phyloP scores from a whole-genome alignment of 2,113 vertebrate genomes.

The Cygnus buccinator region DNA sequence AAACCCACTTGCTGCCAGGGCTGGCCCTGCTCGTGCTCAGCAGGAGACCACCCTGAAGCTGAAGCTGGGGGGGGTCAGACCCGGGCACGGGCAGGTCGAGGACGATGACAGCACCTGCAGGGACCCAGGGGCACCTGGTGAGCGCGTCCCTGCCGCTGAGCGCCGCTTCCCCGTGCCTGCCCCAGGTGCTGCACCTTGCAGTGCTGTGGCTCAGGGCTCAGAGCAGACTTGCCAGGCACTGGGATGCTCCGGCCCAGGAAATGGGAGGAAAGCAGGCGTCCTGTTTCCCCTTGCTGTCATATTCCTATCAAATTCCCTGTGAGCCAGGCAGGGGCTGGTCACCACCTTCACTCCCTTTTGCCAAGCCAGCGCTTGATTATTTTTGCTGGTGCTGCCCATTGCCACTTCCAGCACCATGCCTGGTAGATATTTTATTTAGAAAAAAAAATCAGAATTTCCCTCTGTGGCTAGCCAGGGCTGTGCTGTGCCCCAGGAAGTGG shows the following conservation, averaged over 20 bases:
- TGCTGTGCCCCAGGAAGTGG: fast-evolving
- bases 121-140: fast-evolving
- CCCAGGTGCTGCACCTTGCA: not conserved
- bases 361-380: not conserved
- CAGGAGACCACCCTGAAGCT: not conserved
- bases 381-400: not conserved
- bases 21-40: not conserved
- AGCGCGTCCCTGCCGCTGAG: not conserved
- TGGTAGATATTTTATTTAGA: not conserved
- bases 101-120: fast-evolving
- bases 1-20: not conserved
- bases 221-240: not conserved
- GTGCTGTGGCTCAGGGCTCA: not conserved
- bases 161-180: not conserved
- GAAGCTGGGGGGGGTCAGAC: not conserved
- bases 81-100: fast-evolving
- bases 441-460: not conserved
- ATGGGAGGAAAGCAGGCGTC: not conserved
- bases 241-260: fast-evolving
- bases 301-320: fast-evolving
- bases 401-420: fast-evolving
- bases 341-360: not conserved
- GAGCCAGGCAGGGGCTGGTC: not conserved
- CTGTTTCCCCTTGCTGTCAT: not conserved
- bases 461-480: not conserved